phyloP scores from a whole-genome alignment of 1,140 invertebrate species.

The Hypsibius dujardini region DNA sequence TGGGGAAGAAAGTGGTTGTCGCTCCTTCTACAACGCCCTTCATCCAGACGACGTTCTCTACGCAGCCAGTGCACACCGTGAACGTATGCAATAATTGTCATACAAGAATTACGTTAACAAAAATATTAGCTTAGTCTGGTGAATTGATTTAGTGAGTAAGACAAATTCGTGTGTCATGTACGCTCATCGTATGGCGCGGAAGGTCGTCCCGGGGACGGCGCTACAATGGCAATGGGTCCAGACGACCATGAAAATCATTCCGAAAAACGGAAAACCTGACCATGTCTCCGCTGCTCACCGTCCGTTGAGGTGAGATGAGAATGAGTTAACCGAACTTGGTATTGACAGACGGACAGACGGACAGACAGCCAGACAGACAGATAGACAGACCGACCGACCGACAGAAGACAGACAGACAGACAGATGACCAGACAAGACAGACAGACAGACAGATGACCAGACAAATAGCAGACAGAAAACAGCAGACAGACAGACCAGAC shows the following conservation, averaged over 20 bases:
- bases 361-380: no score
- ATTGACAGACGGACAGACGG: background rate
- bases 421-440: no score
- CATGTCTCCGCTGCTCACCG: slow-evolving; percentile 94
- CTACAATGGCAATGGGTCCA: slow-evolving; percentile 82
- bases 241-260: slow-evolving; percentile 83
- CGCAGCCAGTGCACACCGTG: slow-evolving; percentile 93
- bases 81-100: slow-evolving; percentile 53
- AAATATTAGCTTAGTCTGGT: background rate
- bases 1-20: slow-evolving; percentile 71
- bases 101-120: slow-evolving; percentile 20
- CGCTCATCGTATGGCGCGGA: slow-evolving; percentile 83
- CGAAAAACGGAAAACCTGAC: slow-evolving; percentile 97
- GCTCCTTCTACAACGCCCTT: slow-evolving; percentile 67
- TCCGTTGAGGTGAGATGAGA: slow-evolving; percentile 67
- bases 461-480: no score
- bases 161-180: slow-evolving; percentile 95
- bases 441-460: no score
- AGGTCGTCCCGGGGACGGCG: slow-evolving; percentile 48
- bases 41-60: slow-evolving; percentile 92
- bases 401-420: no score
- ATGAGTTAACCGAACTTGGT: slow-evolving; percentile 6
- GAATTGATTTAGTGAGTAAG: slow-evolving; percentile 32
- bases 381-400: no score
- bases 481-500: background rate